These are phyloP conservation scores for Girardinus metallicus DNA, from an alignment of 2,797 vertebrate genomes.

Conservation along the genomic window DNA sequence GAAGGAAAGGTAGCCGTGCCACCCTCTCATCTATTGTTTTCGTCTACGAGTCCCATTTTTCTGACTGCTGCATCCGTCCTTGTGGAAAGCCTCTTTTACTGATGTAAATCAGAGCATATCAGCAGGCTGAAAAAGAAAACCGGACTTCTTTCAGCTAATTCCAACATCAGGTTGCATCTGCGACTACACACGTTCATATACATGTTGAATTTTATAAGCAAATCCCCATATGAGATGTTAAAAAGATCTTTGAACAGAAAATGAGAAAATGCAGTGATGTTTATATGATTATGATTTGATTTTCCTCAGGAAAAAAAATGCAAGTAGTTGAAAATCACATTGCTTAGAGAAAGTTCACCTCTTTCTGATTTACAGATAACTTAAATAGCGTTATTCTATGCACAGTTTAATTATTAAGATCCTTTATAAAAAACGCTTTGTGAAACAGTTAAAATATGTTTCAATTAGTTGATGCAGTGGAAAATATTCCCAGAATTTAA, in stretches of 20 bases:
- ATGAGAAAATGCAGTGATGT: neutral
- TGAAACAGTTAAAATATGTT: constrained; percentile 1
- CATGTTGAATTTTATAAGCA: neutral
- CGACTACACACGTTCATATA: neutral
- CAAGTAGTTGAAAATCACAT: constrained; percentile 1
- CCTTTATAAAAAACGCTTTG: neutral
- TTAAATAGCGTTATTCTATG: neutral
- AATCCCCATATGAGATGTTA: neutral
- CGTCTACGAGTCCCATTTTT: constrained; percentile 9
- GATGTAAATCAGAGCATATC: neutral
- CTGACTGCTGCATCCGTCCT: constrained; percentile 1
- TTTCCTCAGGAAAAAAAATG: neutral
- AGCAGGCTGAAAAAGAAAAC: neutral
- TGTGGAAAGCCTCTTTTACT: constrained; percentile 1
- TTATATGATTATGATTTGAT: neutral
- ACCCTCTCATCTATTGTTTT: constrained; percentile 12
- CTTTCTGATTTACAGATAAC: neutral
- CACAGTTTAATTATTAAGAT: neutral
- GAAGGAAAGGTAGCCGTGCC: neutral
- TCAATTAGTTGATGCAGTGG: constrained; percentile 1
- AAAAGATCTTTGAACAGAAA: neutral
- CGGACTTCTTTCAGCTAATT: neutral
- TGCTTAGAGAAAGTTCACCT: neutral
- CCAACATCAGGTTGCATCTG: neutral
- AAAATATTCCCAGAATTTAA: constrained; percentile 9